Conservation (phyloP, 2,888 invertebrate genomes). For the Neoaliturus tenellus region DNA sequence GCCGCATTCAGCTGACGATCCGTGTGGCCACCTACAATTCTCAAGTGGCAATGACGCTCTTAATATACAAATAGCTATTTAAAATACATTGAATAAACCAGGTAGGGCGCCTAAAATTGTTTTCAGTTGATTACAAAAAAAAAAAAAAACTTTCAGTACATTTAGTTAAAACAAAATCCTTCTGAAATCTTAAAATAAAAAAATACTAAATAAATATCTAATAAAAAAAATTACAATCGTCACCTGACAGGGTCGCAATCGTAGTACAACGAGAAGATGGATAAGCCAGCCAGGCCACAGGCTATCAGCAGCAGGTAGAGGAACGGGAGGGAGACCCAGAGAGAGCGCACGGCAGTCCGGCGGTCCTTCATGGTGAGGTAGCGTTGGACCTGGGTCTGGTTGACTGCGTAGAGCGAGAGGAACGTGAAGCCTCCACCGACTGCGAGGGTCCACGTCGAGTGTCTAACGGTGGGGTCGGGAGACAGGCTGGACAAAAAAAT, state of each 20-base stretch:
- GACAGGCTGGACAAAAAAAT: slow-evolving; percentile 86
- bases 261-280: slow-evolving; percentile 90
- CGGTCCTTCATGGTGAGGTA: slow-evolving; percentile 81
- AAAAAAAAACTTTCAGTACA: too few species aligned
- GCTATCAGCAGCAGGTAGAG: slow-evolving; percentile 45
- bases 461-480: slow-evolving; percentile 85
- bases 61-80: too few species aligned
- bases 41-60: too few species aligned
- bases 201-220: too few species aligned
- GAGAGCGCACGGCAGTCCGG: slow-evolving; percentile 39
- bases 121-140: too few species aligned
- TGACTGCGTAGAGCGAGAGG: slow-evolving; percentile 88
- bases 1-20: too few species aligned
- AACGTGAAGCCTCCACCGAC: slow-evolving; percentile 88
- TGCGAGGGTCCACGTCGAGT: slow-evolving; percentile 88
- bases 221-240: slow-evolving; percentile 32
- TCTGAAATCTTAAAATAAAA: too few species aligned
- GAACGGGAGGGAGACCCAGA: slow-evolving; percentile 50
- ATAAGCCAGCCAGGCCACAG: slow-evolving; percentile 84
- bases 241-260: slow-evolving; percentile 89
- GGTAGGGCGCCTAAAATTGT: too few species aligned
- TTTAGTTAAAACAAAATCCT: too few species aligned
- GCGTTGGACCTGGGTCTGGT: slow-evolving; percentile 92
- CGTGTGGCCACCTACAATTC: too few species aligned
- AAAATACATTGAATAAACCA: too few species aligned